phyloP scores from a whole-genome alignment of 2,113 vertebrate species.

The Pagrus major region DNA sequence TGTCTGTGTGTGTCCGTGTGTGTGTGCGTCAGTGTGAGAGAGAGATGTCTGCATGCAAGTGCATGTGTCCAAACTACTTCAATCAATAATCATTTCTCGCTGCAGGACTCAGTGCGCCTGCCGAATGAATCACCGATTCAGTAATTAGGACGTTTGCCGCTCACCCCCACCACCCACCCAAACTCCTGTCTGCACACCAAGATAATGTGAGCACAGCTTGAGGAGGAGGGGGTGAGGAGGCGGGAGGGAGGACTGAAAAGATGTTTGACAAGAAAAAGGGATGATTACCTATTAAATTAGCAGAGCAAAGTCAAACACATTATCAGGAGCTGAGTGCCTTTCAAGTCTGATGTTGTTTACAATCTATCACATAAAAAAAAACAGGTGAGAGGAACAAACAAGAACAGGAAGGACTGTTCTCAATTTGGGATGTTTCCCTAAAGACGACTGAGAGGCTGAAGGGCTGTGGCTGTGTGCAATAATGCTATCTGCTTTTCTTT shows the following conservation, averaged over 20 bases:
- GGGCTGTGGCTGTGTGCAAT: conserved; percentile 24
- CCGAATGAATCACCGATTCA: conserved; percentile 74
- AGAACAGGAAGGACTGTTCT: conserved; percentile 32
- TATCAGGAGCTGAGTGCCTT: conserved; percentile 54
- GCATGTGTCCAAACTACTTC: conserved; percentile 71
- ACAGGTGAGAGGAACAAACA: conserved; percentile 32
- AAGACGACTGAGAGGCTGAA: conserved; percentile 34
- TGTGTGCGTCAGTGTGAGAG: conserved; percentile 37
- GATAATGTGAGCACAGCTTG: conserved; percentile 72
- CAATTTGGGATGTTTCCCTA: conserved; percentile 62
- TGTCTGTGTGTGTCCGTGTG: conserved; percentile 12
- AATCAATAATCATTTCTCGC: conserved; percentile 80
- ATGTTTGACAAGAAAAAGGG: conserved; percentile 53
- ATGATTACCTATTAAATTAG: conserved; percentile 70
- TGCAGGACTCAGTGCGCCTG: conserved; percentile 61
- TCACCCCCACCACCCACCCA: conserved; percentile 45
- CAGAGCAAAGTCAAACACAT: conserved; percentile 38
- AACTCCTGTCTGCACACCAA: conserved; percentile 59
- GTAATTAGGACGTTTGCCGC: conserved; percentile 76
- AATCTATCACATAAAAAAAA: conserved; percentile 64
- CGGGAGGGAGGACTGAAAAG: conserved; percentile 21
- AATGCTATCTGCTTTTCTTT: conserved; percentile 39
- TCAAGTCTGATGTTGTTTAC: conserved; percentile 59
- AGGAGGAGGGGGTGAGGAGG: conserved; percentile 9
- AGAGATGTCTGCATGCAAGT: conserved; percentile 42